Conservation (phyloP, 2,797 vertebrate genomes). For the Distichodus sexfasciatus region DNA sequence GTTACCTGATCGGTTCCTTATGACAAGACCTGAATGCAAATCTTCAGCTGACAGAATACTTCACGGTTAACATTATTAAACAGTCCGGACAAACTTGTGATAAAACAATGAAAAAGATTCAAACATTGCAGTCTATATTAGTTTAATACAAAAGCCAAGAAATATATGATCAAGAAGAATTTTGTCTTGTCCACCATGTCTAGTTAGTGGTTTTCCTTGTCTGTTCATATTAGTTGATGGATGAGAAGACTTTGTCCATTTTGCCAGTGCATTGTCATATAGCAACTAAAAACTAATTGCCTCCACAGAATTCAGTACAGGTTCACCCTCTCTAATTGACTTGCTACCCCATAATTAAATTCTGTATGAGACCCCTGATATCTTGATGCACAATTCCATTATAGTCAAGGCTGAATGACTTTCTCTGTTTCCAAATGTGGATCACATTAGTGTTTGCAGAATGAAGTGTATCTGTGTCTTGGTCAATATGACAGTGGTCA, state of each 20-base stretch:
- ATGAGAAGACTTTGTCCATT: too few relatives aligned
- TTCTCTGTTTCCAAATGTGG: slow-evolving; percentile 28
- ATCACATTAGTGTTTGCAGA: slow-evolving; percentile 9
- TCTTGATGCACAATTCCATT: slow-evolving; percentile 34
- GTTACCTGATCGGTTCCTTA: not conserved
- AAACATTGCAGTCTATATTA: too few relatives aligned
- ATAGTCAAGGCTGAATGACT: slow-evolving; percentile 37
- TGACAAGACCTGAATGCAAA: not conserved
- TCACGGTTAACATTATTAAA: too few relatives aligned
- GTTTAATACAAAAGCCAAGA: too few relatives aligned
- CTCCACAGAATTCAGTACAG: not conserved
- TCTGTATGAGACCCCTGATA: slow-evolving; percentile 9
- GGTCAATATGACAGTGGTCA: slow-evolving; percentile 41
- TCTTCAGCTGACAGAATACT: too few relatives aligned
- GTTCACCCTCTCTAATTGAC: slow-evolving; percentile 17
- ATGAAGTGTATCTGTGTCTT: slow-evolving; percentile 23
- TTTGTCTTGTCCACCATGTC: too few relatives aligned
- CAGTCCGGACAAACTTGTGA: too few relatives aligned
- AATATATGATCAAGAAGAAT: too few relatives aligned
- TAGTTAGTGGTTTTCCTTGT: too few relatives aligned
- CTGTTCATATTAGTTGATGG: too few relatives aligned
- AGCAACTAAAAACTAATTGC: not conserved
- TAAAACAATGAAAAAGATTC: too few relatives aligned
- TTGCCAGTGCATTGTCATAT: not conserved
- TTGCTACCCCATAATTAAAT: slow-evolving; percentile 26